Percentiles rank a stretch among this genome's conserved stretches.
Conservation (phyloP, 1,140 invertebrate species). For the Vollenhovia emeryi region DNA sequence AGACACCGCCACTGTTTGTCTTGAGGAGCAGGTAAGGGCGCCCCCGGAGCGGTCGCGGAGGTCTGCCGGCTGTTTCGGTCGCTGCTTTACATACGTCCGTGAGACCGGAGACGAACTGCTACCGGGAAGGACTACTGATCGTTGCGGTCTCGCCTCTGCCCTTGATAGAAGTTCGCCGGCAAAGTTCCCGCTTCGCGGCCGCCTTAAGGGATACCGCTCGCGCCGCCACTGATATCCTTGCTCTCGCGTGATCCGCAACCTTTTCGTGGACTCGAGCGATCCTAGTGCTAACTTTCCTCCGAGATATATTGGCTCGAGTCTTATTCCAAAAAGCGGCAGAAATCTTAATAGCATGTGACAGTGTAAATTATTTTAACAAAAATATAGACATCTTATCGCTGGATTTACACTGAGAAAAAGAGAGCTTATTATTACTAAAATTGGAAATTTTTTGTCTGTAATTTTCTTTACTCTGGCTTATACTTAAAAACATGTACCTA, state of each 20-base stretch:
- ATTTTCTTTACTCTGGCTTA: background rate
- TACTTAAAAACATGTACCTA: background rate
- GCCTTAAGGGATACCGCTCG: conserved; percentile 67
- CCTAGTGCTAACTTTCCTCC: conserved; percentile 8
- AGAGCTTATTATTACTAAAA: background rate
- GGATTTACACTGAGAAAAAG: background rate
- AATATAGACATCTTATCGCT: background rate
- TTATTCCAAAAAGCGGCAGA: background rate
- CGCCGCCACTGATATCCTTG: conserved; percentile 58
- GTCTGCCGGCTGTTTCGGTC: conserved; percentile 82
- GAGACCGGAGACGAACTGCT: conserved; percentile 85
- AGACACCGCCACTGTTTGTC: conserved; percentile 86
- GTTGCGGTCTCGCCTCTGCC: conserved; percentile 83
- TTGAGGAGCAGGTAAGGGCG: conserved; percentile 79
- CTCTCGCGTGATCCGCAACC: conserved; percentile 29
- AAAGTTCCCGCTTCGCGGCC: conserved; percentile 70
- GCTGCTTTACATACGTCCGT: conserved; percentile 85
- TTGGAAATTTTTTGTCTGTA: background rate
- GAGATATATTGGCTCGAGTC: background rate
- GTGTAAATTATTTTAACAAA: conserved; percentile 12
- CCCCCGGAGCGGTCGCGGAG: conserved; percentile 80
- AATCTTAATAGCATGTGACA: background rate
- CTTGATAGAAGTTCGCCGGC: conserved; percentile 73
- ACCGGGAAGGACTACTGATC: conserved; percentile 84
- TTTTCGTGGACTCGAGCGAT: conserved; percentile 53